Evolutionary conservation across 53 echinoderm and acorn worm species (phyloP).

Genomic region (Henricia sp.): DNA sequence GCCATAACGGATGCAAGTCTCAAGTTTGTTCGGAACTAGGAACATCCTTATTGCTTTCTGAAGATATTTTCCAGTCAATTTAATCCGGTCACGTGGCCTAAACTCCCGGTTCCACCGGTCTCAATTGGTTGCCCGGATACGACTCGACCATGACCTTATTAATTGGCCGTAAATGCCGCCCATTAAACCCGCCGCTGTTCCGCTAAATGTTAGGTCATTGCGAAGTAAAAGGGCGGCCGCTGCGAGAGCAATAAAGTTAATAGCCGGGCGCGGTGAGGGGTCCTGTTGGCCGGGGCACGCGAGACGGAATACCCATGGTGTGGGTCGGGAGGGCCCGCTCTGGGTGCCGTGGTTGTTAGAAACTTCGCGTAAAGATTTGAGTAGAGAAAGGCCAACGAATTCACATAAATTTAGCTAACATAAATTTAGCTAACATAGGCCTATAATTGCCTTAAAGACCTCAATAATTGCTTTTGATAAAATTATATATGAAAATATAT

Average conservation of each 20-base stretch:
- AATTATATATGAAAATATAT: too few relatives aligned
- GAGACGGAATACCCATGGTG: not conserved
- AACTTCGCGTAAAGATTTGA: not conserved
- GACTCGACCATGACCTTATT: conserved; percentile 48
- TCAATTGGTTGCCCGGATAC: not conserved
- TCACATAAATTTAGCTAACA: too few relatives aligned
- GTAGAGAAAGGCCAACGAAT: too few relatives aligned
- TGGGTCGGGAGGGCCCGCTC: not conserved
- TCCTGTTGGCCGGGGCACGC: conserved; percentile 19
- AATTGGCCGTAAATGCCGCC: conserved; percentile 48
- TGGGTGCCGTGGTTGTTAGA: not conserved
- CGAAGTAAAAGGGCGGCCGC: conserved; percentile 37
- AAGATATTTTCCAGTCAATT: not conserved
- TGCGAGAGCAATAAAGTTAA: conserved; percentile 38
- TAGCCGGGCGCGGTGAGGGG: conserved; percentile 44
- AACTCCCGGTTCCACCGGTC: conserved; percentile 8
- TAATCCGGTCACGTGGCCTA: conserved; percentile 43
- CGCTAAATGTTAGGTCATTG: conserved; percentile 17
- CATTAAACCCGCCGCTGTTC: conserved; percentile 11
- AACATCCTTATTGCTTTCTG: too few relatives aligned
- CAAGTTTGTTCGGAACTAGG: too few relatives aligned
- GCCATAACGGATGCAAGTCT: too few relatives aligned
- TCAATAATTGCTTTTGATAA: too few relatives aligned
- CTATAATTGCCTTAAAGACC: too few relatives aligned
- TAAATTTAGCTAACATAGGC: too few relatives aligned